These are phyloP conservation scores for Oopsacas minuta DNA, from an alignment of 37 sponge, comb jelly and placozoan genomes.

Conservation along the genomic window DNA sequence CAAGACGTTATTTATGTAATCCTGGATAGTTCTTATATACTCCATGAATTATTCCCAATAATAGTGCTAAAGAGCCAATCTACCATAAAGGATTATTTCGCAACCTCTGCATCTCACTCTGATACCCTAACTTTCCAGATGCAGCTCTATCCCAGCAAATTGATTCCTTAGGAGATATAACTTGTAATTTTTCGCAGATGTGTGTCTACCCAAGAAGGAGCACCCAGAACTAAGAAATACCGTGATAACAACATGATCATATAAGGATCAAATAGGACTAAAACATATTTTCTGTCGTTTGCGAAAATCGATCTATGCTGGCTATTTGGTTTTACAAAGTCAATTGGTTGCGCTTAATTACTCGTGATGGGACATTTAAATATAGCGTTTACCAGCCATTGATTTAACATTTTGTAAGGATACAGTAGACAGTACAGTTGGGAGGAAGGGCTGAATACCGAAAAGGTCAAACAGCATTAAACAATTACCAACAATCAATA, in stretches of 20 bases:
- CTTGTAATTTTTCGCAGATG: not conserved
- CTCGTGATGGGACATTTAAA: no score
- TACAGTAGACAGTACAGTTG: not conserved
- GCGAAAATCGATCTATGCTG: not conserved
- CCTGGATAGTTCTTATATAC: constrained; percentile 1
- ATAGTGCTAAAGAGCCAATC: not conserved
- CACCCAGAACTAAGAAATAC: not conserved
- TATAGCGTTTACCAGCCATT: no score
- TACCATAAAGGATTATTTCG: not conserved
- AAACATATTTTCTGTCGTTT: not conserved
- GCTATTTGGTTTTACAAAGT: not conserved
- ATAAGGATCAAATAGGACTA: not conserved
- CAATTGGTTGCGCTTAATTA: not conserved
- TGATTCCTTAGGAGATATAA: not conserved
- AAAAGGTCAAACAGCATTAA: not conserved
- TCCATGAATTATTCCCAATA: not conserved
- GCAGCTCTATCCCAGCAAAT: not conserved
- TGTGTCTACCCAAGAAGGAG: not conserved
- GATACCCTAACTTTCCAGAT: not conserved
- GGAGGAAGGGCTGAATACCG: not conserved
- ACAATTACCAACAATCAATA: not conserved
- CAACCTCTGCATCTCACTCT: not conserved
- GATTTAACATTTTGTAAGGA: no score
- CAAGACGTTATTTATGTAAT: not conserved
- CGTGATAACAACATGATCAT: not conserved